phyloP scores from a whole-genome alignment of 35 echinoderm and acorn worm genomes.

The Ptychodera flava region DNA sequence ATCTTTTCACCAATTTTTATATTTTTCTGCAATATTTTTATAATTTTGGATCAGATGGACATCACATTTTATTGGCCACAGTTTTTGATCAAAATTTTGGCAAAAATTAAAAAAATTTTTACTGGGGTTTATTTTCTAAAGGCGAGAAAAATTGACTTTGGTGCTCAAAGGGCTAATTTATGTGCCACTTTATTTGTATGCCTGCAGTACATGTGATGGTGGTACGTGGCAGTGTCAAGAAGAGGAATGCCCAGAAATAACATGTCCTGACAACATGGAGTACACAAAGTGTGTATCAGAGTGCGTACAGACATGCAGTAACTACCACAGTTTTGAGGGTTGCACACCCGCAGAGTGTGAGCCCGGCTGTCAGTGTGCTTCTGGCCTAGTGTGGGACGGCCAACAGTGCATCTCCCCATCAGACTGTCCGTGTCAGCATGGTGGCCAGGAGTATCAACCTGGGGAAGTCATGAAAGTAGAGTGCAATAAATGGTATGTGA shows the following conservation, averaged over 20 bases:
- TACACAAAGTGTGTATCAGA: conserved; percentile 33
- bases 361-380: conserved; percentile 42
- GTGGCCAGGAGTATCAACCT: conserved; percentile 31
- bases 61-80: too few species aligned
- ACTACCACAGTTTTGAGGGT: conserved; percentile 49
- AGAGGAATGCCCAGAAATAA: conserved; percentile 17
- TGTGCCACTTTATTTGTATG: neutral
- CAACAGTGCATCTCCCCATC: conserved; percentile 19
- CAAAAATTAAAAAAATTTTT: neutral
- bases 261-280: conserved; percentile 44
- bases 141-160: too few species aligned
- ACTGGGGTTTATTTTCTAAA: too few species aligned
- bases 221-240: conserved; percentile 51
- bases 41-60: too few species aligned
- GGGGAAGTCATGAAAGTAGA: conserved; percentile 1
- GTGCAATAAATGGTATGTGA: conserved; percentile 37
- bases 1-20: too few species aligned
- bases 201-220: conserved; percentile 28
- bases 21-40: neutral
- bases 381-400: conserved; percentile 20
- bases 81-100: neutral
- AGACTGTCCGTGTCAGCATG: conserved; percentile 61
- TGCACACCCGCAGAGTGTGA: conserved; percentile 29
- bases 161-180: too few species aligned
- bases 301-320: conserved; percentile 38